phyloP scores from a whole-genome alignment of 2,797 vertebrate genomes.

The Aeoliscus strigatus region DNA sequence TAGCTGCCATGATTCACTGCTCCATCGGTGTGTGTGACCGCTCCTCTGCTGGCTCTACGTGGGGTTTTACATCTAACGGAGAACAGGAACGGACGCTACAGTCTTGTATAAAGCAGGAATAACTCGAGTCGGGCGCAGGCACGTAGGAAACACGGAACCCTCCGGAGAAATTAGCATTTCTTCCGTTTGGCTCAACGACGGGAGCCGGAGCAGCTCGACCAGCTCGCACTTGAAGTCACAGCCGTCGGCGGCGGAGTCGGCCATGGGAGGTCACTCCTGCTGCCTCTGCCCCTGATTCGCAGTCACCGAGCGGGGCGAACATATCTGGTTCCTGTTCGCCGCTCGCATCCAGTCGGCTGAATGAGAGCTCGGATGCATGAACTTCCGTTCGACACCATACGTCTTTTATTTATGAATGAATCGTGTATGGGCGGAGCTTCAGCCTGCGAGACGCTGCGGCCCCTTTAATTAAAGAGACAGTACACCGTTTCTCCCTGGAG shows the following conservation, averaged over 20 bases:
- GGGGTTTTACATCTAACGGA: conserved; percentile 9
- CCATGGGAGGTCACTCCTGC: conserved; percentile 62
- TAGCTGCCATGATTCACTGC: conserved; percentile 84
- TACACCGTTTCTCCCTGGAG: neutral
- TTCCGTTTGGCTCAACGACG: too few relatives aligned
- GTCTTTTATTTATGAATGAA: conserved; percentile 87
- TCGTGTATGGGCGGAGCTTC: conserved; percentile 60
- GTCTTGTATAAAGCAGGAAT: conserved; percentile 23
- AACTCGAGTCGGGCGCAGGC: conserved; percentile 40
- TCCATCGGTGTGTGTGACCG: conserved; percentile 62
- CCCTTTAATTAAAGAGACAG: conserved; percentile 77
- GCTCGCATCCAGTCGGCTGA: conserved; percentile 34
- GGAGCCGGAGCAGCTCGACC: conserved; percentile 35
- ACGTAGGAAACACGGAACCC: conserved; percentile 26
- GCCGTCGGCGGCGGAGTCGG: conserved; percentile 50
- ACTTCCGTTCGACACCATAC: conserved; percentile 52
- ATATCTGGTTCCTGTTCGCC: conserved; percentile 23
- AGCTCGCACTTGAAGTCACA: conserved; percentile 50
- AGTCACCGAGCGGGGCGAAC: conserved; percentile 26
- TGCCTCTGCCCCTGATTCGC: conserved; percentile 32
- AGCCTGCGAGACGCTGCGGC: conserved; percentile 54
- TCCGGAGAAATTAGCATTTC: conserved; percentile 38
- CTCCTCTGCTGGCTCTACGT: conserved; percentile 38
- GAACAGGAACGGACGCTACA: conserved; percentile 8
- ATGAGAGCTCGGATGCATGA: conserved; percentile 20